Conservation (phyloP, 2,797 vertebrate species). For the Halcyon smyrnensis region DNA sequence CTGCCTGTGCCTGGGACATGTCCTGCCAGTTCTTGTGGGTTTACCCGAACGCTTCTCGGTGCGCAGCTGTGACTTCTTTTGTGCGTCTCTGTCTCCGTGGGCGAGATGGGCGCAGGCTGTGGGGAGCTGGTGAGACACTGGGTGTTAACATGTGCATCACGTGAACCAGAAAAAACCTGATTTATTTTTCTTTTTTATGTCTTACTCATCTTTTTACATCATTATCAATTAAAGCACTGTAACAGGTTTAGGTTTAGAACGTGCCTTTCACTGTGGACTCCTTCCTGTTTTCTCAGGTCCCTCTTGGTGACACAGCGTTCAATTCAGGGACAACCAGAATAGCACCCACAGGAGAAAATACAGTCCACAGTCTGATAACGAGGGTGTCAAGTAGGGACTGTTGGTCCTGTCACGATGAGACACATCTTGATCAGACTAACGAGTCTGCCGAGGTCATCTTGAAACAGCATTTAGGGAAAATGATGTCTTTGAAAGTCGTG, state of each 20-base stretch:
- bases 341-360: background rate
- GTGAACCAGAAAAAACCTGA: background rate
- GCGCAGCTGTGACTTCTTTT: background rate
- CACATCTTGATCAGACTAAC: background rate
- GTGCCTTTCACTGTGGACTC: background rate
- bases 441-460: background rate
- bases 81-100: background rate
- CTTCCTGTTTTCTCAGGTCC: background rate
- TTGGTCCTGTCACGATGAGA: background rate
- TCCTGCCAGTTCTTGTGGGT: background rate
- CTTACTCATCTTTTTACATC: background rate
- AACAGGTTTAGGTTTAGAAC: background rate
- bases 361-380: fast-evolving
- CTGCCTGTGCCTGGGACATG: background rate
- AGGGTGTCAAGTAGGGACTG: background rate
- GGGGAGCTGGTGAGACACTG: background rate
- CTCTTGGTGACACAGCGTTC: background rate
- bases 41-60: fast-evolving
- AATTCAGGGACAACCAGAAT: background rate
- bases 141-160: background rate
- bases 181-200: background rate
- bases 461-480: background rate
- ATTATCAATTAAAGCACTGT: background rate
- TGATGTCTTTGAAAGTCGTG: background rate
- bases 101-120: fast-evolving